Evolutionary conservation across 2,888 invertebrate genomes (phyloP).

Genomic region (Thecophora atra): DNA sequence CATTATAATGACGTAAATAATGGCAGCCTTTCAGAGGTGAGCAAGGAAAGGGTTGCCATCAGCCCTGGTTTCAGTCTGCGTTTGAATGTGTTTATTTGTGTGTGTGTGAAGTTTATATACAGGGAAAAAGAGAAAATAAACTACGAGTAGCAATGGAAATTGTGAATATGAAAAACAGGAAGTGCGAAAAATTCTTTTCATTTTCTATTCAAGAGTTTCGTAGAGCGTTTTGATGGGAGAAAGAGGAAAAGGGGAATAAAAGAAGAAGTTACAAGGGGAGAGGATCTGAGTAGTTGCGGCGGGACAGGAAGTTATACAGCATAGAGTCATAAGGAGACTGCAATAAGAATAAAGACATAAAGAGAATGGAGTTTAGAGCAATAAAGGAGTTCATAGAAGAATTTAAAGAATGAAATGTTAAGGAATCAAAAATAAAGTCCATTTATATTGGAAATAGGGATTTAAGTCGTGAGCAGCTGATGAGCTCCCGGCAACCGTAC

Average conservation of each 20-base stretch:
- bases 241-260: neutral
- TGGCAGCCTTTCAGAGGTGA: slow-evolving; percentile 24
- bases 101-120: neutral
- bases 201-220: slow-evolving; percentile 20
- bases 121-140: neutral
- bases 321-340: slow-evolving; percentile 6
- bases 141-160: slow-evolving; percentile 19
- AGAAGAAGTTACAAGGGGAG: neutral
- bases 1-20: slow-evolving; percentile 32
- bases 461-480: too few species aligned
- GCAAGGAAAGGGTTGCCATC: slow-evolving; percentile 27
- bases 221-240: neutral
- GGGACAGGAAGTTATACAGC: slow-evolving; percentile 8
- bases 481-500: slow-evolving; percentile 20
- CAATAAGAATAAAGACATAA: slow-evolving; percentile 4
- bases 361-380: neutral
- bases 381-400: neutral
- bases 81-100: neutral
- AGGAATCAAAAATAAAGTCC: too few species aligned
- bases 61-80: neutral
- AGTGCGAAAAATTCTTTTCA: slow-evolving; percentile 31
- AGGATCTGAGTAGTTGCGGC: slow-evolving; percentile 12
- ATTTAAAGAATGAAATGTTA: too few species aligned
- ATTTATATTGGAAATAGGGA: too few species aligned
- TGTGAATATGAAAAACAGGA: slow-evolving; percentile 33